Conservation (phyloP, 2,113 vertebrate genomes). For the Psittacus erithacus region DNA sequence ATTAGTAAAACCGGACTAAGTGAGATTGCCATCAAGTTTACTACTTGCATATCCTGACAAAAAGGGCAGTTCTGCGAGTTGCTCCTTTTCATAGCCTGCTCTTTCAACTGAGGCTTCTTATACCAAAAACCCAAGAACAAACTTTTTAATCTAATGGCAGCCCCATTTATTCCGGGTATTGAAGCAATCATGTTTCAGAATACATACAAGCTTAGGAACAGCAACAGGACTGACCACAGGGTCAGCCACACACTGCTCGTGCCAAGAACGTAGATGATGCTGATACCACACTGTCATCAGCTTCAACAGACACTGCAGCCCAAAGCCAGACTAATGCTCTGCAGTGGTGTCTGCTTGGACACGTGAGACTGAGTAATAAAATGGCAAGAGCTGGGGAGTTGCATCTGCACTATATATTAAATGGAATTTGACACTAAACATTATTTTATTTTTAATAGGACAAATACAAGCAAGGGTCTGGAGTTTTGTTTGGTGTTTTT, state of each 20-base stretch:
- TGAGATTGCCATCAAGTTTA: not conserved
- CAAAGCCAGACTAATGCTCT: not conserved
- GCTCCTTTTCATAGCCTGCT: not conserved
- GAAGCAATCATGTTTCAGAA: not conserved
- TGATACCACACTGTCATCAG: not conserved
- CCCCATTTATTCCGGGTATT: not conserved
- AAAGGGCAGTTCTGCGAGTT: not conserved
- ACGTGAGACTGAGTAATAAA: not conserved
- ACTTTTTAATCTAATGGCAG: not conserved
- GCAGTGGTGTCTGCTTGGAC: not conserved
- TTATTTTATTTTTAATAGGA: not conserved
- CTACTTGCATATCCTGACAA: not conserved
- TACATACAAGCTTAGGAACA: not conserved
- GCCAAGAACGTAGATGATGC: not conserved
- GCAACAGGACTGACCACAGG: not conserved
- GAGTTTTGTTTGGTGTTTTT: not conserved
- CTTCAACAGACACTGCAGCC: not conserved
- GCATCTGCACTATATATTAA: not conserved
- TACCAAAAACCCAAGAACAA: not conserved
- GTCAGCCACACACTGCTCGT: not conserved
- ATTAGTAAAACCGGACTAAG: not conserved
- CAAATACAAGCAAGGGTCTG: not conserved
- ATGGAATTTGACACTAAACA: not conserved
- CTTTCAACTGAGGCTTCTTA: not conserved
- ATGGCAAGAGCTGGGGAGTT: not conserved